Conservation (phyloP, 2,888 invertebrate genomes). For the Drosophila kambysellisi region DNA sequence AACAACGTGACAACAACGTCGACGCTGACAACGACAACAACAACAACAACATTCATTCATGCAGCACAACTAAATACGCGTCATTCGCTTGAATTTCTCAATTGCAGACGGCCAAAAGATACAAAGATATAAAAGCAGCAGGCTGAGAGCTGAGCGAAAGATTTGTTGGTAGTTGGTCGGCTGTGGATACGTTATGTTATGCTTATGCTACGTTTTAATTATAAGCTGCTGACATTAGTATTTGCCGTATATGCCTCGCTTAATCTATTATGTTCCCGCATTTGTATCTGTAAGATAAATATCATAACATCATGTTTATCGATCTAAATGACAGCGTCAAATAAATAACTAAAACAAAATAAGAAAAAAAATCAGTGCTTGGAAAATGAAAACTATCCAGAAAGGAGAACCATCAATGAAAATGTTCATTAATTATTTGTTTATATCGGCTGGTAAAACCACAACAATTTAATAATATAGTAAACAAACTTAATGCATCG, state of each 20-base stretch:
- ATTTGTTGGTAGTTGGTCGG: neutral
- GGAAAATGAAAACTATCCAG: neutral
- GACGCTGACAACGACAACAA: neutral
- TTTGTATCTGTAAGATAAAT: conserved; percentile 28
- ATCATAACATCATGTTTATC: conserved; percentile 36
- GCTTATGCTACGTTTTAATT: conserved; percentile 33
- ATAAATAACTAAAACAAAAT: conserved; percentile 18
- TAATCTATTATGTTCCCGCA: conserved; percentile 6
- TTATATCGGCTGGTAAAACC: neutral
- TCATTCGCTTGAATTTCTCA: conserved; percentile 54
- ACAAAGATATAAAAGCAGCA: conserved; percentile 40
- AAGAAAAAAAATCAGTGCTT: neutral
- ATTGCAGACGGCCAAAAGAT: conserved; percentile 61
- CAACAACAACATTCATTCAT: conserved; percentile 67
- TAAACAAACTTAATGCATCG: neutral
- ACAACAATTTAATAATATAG: neutral
- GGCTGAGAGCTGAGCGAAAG: conserved; percentile 8
- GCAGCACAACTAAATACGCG: conserved; percentile 59
- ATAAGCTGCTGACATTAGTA: conserved; percentile 27
- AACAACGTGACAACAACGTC: conserved; percentile 53
- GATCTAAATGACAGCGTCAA: conserved; percentile 40
- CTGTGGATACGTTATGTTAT: neutral
- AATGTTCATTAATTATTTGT: neutral
- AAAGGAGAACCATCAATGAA: neutral
- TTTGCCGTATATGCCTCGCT: conserved; percentile 20